Conservation (phyloP, 2,797 vertebrate genomes). For the Squalus acanthias region DNA sequence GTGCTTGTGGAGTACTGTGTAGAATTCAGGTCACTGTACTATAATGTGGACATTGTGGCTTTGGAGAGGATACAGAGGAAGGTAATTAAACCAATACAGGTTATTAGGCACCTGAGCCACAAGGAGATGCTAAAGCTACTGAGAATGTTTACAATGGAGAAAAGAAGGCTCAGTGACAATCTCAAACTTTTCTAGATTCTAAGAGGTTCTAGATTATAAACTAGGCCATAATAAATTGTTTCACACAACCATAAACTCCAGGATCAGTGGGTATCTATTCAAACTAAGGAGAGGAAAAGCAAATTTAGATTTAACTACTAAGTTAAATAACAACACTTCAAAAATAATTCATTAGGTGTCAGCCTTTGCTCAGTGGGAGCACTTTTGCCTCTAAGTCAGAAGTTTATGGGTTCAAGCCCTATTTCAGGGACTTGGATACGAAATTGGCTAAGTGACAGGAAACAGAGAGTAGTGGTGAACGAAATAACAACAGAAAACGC, state of each 20-base stretch:
- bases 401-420: background rate
- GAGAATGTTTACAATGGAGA: background rate
- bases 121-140: too few species aligned
- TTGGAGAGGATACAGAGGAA: background rate
- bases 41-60: background rate
- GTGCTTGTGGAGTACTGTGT: too few species aligned
- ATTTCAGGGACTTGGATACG: too few species aligned
- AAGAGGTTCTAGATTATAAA: background rate
- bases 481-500: too few species aligned
- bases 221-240: background rate
- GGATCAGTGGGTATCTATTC: background rate
- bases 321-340: too few species aligned
- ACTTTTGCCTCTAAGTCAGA: background rate
- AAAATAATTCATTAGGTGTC: too few species aligned
- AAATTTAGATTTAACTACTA: too few species aligned
- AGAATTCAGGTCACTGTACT: background rate
- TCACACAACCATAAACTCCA: background rate
- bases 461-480: too few species aligned
- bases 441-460: too few species aligned
- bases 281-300: too few species aligned
- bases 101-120: background rate
- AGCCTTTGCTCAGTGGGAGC: too few species aligned
- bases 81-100: background rate
- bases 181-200: background rate
- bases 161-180: background rate